Evolutionary conservation across 2,888 invertebrate species (phyloP).

Genomic region (Brenthis hecate): DNA sequence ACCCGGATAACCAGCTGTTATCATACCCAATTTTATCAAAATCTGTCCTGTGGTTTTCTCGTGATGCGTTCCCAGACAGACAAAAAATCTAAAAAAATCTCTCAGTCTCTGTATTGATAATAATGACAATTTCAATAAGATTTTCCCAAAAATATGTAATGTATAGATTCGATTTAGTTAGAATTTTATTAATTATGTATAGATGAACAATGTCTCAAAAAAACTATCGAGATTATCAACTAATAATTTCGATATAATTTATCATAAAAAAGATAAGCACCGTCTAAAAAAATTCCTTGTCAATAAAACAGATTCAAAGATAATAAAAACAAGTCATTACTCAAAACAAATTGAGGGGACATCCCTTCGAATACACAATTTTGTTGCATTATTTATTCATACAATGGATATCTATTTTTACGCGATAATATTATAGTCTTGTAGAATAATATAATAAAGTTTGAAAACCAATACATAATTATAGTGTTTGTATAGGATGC

Average conservation of each 20-base stretch:
- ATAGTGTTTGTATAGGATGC: too few relatives aligned
- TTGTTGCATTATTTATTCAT: slow-evolving; percentile 50
- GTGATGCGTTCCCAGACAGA: too few relatives aligned
- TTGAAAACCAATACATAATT: not conserved
- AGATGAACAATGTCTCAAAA: too few relatives aligned
- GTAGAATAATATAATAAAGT: slow-evolving; percentile 4
- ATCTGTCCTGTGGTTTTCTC: too few relatives aligned
- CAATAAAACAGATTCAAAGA: slow-evolving; percentile 16
- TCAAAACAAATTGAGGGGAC: slow-evolving; percentile 12
- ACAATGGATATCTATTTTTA: slow-evolving; percentile 37
- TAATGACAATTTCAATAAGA: too few relatives aligned
- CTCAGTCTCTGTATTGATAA: too few relatives aligned
- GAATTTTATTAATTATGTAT: too few relatives aligned
- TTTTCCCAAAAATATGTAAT: too few relatives aligned
- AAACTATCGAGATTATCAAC: not conserved
- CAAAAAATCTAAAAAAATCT: too few relatives aligned
- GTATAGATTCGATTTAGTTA: too few relatives aligned
- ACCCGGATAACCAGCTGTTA: too few relatives aligned
- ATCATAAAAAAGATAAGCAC: slow-evolving; percentile 5
- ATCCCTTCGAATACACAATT: slow-evolving; percentile 33
- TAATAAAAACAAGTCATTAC: slow-evolving; percentile 20
- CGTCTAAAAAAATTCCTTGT: not conserved
- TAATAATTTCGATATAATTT: not conserved
- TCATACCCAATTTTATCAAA: too few relatives aligned
- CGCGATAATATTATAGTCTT: slow-evolving; percentile 28